Evolutionary conservation across 2,888 invertebrate genomes (phyloP).

Genomic region (Seira sanloemensis): DNA sequence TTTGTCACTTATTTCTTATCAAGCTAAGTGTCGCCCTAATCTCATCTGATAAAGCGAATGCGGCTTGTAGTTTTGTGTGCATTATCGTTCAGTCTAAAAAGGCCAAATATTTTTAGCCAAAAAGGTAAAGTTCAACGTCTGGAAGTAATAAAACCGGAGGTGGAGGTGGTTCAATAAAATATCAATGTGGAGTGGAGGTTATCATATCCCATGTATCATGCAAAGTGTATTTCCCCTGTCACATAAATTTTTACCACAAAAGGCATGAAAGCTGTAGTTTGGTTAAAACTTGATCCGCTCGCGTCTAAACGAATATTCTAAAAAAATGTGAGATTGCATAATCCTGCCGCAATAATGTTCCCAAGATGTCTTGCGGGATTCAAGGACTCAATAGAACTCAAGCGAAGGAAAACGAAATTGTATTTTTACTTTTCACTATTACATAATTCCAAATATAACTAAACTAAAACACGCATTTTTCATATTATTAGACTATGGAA

Average conservation of each 20-base stretch:
- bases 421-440: no score
- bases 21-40: neutral
- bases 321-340: no score
- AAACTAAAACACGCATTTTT: no score
- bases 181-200: slow-evolving; percentile 52
- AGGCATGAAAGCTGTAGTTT: slow-evolving; percentile 34
- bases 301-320: no score
- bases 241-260: slow-evolving; percentile 47
- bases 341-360: no score
- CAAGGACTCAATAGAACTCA: no score
- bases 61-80: neutral
- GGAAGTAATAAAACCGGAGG: slow-evolving; percentile 54
- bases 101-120: neutral
- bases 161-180: slow-evolving; percentile 47
- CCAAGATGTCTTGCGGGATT: no score
- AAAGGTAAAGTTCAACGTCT: slow-evolving; percentile 50
- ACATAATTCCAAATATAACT: no score
- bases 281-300: no score
- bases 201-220: slow-evolving; percentile 31
- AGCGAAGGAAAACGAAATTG: no score
- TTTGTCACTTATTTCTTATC: neutral
- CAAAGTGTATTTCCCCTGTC: slow-evolving; percentile 27
- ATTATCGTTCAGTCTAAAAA: neutral
- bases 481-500: no score
- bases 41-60: neutral